Conservation (phyloP, 2,888 invertebrate genomes). For the Eutolmus rufibarbis region DNA sequence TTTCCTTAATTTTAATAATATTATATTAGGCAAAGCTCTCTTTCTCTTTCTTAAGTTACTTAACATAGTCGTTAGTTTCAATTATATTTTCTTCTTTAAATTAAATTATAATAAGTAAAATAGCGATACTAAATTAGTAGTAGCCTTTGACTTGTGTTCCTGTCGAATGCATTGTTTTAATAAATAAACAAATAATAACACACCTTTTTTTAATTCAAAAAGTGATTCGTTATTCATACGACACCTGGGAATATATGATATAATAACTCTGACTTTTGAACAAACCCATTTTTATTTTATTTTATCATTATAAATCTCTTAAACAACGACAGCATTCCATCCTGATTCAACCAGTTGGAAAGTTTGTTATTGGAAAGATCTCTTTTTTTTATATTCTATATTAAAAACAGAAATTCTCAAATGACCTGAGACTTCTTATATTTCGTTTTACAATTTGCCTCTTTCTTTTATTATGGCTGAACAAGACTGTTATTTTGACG, state of each 20-base stretch:
- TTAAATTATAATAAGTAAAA: no score
- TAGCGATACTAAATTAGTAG: no score
- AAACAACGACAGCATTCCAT: background rate
- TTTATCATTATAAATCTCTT: background rate
- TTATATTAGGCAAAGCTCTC: no score
- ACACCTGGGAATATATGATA: background rate
- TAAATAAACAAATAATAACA: no score
- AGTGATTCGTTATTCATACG: background rate
- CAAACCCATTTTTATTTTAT: background rate
- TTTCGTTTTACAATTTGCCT: background rate
- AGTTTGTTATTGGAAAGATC: background rate
- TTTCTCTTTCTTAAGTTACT: no score
- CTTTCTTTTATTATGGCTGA: background rate
- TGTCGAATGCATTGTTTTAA: no score
- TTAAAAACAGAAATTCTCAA: background rate
- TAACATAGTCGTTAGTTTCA: no score
- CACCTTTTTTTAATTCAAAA: no score
- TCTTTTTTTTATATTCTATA: background rate
- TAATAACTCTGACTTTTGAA: background rate
- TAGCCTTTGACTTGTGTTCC: no score
- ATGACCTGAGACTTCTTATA: background rate
- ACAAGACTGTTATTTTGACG: background rate
- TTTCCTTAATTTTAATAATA: no score
- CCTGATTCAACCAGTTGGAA: background rate
- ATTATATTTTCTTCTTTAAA: no score